Percentiles rank a stretch among this genome's conserved stretches.
Conservation (phyloP, 2,888 invertebrate species). For the Clepsis dumicolana region DNA sequence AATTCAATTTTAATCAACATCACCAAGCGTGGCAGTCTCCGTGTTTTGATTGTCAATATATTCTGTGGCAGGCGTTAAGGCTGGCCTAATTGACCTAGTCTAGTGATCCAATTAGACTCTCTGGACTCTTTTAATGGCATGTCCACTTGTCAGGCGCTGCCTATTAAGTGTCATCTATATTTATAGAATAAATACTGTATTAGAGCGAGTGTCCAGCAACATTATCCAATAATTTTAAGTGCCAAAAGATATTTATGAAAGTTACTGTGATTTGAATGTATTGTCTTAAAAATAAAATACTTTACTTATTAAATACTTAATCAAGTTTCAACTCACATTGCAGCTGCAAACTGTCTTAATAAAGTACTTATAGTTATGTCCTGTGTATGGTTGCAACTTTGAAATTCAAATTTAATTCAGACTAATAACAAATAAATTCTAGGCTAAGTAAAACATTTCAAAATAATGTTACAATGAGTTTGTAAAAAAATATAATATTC, state of each 20-base stretch:
- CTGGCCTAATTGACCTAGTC: slow-evolving; percentile 73
- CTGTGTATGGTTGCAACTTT: too few species aligned
- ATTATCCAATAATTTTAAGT: neutral
- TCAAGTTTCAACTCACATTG: too few species aligned
- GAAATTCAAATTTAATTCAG: too few species aligned
- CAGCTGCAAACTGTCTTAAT: too few species aligned
- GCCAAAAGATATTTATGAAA: too few species aligned
- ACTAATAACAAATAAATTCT: too few species aligned
- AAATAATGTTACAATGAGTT: too few species aligned
- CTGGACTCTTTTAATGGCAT: slow-evolving; percentile 51
- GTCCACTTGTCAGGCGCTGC: slow-evolving; percentile 50
- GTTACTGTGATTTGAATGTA: neutral
- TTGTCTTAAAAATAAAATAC: neutral
- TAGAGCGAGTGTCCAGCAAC: neutral
- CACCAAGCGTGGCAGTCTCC: neutral
- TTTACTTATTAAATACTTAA: too few species aligned
- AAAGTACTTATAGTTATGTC: too few species aligned
- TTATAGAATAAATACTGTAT: neutral
- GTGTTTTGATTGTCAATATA: neutral
- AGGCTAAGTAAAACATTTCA: too few species aligned
- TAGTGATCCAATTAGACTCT: slow-evolving; percentile 67
- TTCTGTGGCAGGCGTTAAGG: slow-evolving; percentile 56
- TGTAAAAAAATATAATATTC: too few species aligned
- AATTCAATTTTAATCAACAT: neutral
- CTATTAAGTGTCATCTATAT: slow-evolving; percentile 6